phyloP scores from a whole-genome alignment of 1,140 invertebrate genomes.

The Monomorium pharaonis region DNA sequence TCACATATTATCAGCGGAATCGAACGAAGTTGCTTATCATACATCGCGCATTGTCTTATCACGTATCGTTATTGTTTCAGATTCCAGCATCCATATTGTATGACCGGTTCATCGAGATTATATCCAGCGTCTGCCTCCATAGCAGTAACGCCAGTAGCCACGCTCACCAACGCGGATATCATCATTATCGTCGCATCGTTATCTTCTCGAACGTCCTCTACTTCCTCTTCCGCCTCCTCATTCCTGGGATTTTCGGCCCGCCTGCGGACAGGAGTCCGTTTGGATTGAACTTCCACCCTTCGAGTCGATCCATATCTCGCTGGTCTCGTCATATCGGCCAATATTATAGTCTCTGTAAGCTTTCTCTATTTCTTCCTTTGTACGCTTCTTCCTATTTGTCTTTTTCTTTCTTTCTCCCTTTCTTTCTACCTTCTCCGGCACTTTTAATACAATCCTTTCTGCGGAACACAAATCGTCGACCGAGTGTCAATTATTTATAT shows the following conservation, averaged over 20 bases:
- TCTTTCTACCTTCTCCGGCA: background rate
- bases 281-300: constrained; percentile 46
- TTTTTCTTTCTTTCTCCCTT: background rate
- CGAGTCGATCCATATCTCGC: constrained; percentile 62
- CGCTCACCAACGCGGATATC: background rate
- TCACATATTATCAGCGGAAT: background rate
- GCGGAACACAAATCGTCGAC: background rate
- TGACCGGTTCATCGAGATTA: constrained; percentile 1
- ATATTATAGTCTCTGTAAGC: constrained; percentile 29
- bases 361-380: background rate
- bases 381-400: background rate
- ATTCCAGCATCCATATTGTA: constrained; percentile 39
- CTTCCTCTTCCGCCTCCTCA: constrained; percentile 48
- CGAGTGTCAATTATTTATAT: constrained; percentile 8
- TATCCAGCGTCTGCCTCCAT: constrained; percentile 2
- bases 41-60: constrained; percentile 5
- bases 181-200: constrained; percentile 23
- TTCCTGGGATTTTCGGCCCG: constrained; percentile 58
- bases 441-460: background rate
- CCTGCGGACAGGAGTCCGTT: constrained; percentile 14
- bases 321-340: constrained; percentile 54
- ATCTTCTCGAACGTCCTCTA: constrained; percentile 62
- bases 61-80: constrained; percentile 43
- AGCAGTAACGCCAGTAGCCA: background rate
- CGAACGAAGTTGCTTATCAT: background rate